A percentile compares a stretch with the other conserved stretches of the same genome.
phyloP scores from a whole-genome alignment of 2,888 invertebrate species.

The Hedya salicella region DNA sequence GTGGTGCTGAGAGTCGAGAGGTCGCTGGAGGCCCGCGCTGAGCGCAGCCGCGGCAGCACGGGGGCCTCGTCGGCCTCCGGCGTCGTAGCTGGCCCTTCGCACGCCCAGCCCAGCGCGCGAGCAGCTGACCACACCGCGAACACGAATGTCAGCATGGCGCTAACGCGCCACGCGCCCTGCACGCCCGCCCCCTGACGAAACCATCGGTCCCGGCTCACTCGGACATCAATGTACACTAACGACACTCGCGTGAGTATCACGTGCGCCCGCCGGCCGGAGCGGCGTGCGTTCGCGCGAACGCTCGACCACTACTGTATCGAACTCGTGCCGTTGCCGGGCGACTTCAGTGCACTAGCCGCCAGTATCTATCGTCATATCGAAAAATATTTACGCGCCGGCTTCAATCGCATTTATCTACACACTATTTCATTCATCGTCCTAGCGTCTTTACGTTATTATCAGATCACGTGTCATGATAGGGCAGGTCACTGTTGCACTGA shows the following conservation, averaged over 20 bases:
- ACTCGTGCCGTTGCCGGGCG: slow-evolving; percentile 63
- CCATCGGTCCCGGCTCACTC: slow-evolving; percentile 68
- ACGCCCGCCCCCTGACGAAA: slow-evolving; percentile 64
- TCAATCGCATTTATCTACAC: slow-evolving; percentile 24
- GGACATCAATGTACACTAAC: slow-evolving; percentile 50
- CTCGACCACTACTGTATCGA: slow-evolving; percentile 72
- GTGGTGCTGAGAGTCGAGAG: slow-evolving; percentile 80
- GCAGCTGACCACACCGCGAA: slow-evolving; percentile 87
- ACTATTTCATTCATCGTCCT: slow-evolving; percentile 19
- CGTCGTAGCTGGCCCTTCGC: slow-evolving; percentile 62
- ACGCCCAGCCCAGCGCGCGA: slow-evolving; percentile 83
- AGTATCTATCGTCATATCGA: slow-evolving; percentile 70
- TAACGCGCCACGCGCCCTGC: slow-evolving; percentile 69
- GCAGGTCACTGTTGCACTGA: slow-evolving; percentile 45
- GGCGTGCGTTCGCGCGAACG: slow-evolving; percentile 67
- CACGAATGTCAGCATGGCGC: slow-evolving; percentile 86
- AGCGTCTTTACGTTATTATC: slow-evolving; percentile 11
- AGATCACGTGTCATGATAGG: slow-evolving; percentile 24
- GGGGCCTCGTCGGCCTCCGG: slow-evolving; percentile 76
- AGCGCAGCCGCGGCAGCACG: slow-evolving; percentile 76
- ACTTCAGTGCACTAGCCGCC: slow-evolving; percentile 60
- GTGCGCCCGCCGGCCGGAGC: slow-evolving; percentile 56
- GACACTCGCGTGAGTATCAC: slow-evolving; percentile 57
- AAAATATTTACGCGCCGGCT: slow-evolving; percentile 56
- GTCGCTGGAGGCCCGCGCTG: slow-evolving; percentile 80